Evolutionary conservation across 1,140 invertebrate species (phyloP).

Genomic region (Kradibia gibbosae): DNA sequence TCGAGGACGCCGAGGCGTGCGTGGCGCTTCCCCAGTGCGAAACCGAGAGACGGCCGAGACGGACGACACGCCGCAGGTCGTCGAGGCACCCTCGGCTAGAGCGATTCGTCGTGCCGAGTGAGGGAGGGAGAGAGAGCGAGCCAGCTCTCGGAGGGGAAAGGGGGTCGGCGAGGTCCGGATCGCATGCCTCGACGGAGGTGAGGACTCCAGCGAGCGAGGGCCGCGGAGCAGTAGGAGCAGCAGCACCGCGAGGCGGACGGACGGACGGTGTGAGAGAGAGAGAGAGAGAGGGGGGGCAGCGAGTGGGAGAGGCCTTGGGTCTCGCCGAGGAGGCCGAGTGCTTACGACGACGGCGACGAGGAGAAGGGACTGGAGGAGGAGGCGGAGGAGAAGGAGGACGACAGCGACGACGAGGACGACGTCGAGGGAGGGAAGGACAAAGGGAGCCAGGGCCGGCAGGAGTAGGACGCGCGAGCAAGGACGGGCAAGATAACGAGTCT

Average conservation of each 20-base stretch:
- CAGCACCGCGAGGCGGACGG: too few relatives aligned
- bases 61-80: not conserved
- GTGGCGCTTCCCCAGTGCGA: not conserved
- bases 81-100: too few relatives aligned
- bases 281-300: not conserved
- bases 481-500: conserved; percentile 25
- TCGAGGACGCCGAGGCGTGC: not conserved
- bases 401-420: not conserved
- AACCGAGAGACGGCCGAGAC: not conserved
- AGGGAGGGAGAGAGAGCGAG: too few relatives aligned
- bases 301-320: not conserved
- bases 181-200: too few relatives aligned
- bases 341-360: not conserved
- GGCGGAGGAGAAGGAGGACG: not conserved
- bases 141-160: too few relatives aligned
- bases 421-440: not conserved
- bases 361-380: not conserved
- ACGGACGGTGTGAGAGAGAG: not conserved
- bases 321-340: too few relatives aligned
- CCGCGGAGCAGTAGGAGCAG: too few relatives aligned
- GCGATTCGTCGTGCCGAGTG: too few relatives aligned
- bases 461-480: not conserved
- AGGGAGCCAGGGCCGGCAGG: not conserved
- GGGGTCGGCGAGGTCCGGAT: too few relatives aligned
- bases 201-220: too few relatives aligned